Base-by-base conservation (phyloP, 1,140 invertebrate species). In the Zaprionus tsacasi region DNA sequence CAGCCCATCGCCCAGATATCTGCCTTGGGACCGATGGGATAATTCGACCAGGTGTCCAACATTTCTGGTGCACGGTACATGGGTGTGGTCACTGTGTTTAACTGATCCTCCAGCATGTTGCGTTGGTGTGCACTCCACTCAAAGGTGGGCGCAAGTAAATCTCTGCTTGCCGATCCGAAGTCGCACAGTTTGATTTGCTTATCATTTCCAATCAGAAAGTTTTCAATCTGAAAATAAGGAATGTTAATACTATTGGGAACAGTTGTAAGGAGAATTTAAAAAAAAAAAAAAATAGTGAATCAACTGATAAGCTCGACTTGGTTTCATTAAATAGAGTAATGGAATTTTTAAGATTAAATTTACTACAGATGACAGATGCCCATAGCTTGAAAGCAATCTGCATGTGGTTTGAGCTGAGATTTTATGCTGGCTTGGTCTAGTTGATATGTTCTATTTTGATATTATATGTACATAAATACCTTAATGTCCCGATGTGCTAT, bases 1-100 rank as follows among this genome's bases (percentile, higher is more conserved):
- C 99, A 99, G 6, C 99, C 99, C 21, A 99, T 93, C 3, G 99
- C 98, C 99, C 99, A 99, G 33, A 99, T 95, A 93, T 99, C 99
- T 4, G 96, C 95, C 15, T 96, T 95, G 70, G 96, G 94, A 38
- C 97, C 97, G 71, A 99, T 98, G 45, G 96, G 96, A 93, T 96
- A 96, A 93, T 99, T 99, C 90, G 96, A 98, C 96, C 99, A 99
- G 0, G 98, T 97, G 92, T 99, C 99, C 59, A 99, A 93, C 95
- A 99, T 99, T 94, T 99, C 99, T 25, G 99, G 99, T 1, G 98
- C 96, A 82, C 97, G 93, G 89, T 97, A 98, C 96, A 97, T 97
- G 0, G 97, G 97, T 1, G 97, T 98, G 33, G 97, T 98, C 79
- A 95, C 95, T 71, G 94, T 94, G 17, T 95, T 95, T 79, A 96